Evolutionary conservation across 2,888 invertebrate genomes (phyloP).

Genomic region (Leucoma salicis): DNA sequence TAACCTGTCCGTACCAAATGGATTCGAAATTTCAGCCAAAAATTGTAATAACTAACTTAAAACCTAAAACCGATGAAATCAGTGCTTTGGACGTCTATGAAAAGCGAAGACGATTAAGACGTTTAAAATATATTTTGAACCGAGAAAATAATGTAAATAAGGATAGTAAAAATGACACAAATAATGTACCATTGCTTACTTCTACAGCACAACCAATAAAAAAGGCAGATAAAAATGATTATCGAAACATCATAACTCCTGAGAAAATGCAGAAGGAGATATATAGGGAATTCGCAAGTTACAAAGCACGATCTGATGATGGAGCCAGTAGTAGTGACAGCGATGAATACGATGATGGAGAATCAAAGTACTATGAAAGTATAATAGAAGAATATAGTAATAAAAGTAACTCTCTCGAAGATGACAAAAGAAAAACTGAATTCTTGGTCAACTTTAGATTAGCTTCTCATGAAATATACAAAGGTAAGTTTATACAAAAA

Average conservation of each 20-base stretch:
- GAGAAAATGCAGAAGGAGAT: conserved; percentile 66
- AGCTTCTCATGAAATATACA: conserved; percentile 82
- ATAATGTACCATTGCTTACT: not conserved
- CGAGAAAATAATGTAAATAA: conserved; percentile 32
- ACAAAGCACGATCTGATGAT: conserved; percentile 54
- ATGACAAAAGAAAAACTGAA: conserved; percentile 73
- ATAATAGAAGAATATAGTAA: conserved; percentile 75
- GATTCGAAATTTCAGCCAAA: conserved; percentile 66
- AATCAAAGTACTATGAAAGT: conserved; percentile 67
- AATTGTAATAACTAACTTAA: conserved; percentile 63
- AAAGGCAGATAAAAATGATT: conserved; percentile 37
- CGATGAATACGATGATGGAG: conserved; percentile 77
- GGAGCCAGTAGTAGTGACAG: conserved; percentile 68
- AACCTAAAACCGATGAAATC: conserved; percentile 60
- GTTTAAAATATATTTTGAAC: conserved; percentile 63
- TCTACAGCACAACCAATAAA: conserved; percentile 17
- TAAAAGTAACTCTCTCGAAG: conserved; percentile 49
- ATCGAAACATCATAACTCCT: conserved; percentile 61
- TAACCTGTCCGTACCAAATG: conserved; percentile 67
- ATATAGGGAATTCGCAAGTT: conserved; percentile 60
- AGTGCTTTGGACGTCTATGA: conserved; percentile 80
- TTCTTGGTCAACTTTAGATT: conserved; percentile 85
- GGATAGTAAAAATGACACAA: conserved; percentile 39
- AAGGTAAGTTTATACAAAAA: conserved; percentile 78
- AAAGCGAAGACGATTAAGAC: conserved; percentile 69